Conservation (phyloP, 53 echinoderm and acorn worm genomes). For the Luidia sarsii region DNA sequence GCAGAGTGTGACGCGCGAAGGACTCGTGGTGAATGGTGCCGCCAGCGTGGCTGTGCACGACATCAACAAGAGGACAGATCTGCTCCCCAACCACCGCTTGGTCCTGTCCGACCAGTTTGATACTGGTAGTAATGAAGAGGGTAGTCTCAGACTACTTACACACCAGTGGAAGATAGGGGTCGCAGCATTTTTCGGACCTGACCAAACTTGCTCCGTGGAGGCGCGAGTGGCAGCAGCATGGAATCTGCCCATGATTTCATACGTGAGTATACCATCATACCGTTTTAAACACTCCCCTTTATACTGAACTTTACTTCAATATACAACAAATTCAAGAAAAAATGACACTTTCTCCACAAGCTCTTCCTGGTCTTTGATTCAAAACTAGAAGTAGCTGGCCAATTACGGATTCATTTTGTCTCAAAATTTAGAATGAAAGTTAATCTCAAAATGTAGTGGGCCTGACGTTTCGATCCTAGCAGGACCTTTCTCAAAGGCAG, state of each 20-base stretch:
- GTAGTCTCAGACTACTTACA: slow-evolving; percentile 62
- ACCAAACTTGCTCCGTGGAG: slow-evolving; percentile 74
- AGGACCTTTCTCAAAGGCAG: too few relatives aligned
- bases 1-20: neutral
- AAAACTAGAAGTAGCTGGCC: too few relatives aligned
- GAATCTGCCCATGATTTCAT: slow-evolving; percentile 95
- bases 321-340: too few relatives aligned
- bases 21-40: slow-evolving; percentile 62
- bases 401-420: too few relatives aligned
- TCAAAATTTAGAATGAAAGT: too few relatives aligned
- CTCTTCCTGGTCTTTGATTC: too few relatives aligned
- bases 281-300: too few relatives aligned
- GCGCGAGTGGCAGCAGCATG: slow-evolving; percentile 86
- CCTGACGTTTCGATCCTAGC: too few relatives aligned
- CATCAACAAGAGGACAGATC: slow-evolving; percentile 61
- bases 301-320: too few relatives aligned
- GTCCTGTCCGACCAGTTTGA: slow-evolving; percentile 55
- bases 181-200: slow-evolving; percentile 89
- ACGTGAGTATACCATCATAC: slow-evolving; percentile 80
- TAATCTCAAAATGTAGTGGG: too few relatives aligned
- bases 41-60: slow-evolving; percentile 65
- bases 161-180: slow-evolving; percentile 75
- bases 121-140: slow-evolving; percentile 65
- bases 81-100: slow-evolving; percentile 69
- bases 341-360: too few relatives aligned